These are phyloP conservation scores for Acleris sparsana DNA, from an alignment of 2,888 invertebrate species.

Conservation along the genomic window DNA sequence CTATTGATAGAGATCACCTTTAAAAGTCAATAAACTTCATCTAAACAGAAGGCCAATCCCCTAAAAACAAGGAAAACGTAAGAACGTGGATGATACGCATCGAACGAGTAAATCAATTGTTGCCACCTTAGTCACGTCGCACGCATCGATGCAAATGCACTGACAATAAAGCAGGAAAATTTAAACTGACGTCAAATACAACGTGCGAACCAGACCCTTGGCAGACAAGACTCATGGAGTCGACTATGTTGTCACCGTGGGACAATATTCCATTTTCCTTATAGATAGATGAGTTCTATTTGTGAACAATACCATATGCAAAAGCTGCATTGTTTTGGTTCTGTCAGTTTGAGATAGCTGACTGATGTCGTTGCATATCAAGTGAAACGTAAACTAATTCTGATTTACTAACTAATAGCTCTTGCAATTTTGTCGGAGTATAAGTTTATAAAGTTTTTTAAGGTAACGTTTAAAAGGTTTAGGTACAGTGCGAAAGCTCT, in stretches of 20 bases:
- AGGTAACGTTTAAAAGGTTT: too few relatives aligned
- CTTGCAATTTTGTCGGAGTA: too few relatives aligned
- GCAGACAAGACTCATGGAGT: slow-evolving; percentile 18
- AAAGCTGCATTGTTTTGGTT: slow-evolving; percentile 6
- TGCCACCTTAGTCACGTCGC: slow-evolving; percentile 25
- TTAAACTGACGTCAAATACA: slow-evolving; percentile 17
- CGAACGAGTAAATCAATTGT: slow-evolving; percentile 22
- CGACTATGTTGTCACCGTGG: slow-evolving; percentile 24
- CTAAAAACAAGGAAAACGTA: slow-evolving; percentile 27
- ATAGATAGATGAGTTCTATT: slow-evolving; percentile 25
- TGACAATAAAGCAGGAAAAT: slow-evolving; percentile 34
- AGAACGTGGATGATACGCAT: slow-evolving; percentile 14
- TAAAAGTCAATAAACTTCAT: slow-evolving; percentile 20
- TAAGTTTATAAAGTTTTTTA: too few relatives aligned
- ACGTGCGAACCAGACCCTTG: slow-evolving; percentile 26
- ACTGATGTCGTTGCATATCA: too few relatives aligned
- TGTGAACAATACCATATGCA: slow-evolving; percentile 22
- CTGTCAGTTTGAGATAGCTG: too few relatives aligned
- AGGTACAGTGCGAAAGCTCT: too few relatives aligned
- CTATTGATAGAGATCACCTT: neutral
- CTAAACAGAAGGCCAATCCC: slow-evolving; percentile 11
- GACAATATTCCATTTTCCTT: slow-evolving; percentile 32
- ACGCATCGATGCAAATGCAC: slow-evolving; percentile 19
- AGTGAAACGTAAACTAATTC: too few relatives aligned
- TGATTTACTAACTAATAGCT: too few relatives aligned